phyloP scores from a whole-genome alignment of 2,797 vertebrate species.

The Coluber constrictor region DNA sequence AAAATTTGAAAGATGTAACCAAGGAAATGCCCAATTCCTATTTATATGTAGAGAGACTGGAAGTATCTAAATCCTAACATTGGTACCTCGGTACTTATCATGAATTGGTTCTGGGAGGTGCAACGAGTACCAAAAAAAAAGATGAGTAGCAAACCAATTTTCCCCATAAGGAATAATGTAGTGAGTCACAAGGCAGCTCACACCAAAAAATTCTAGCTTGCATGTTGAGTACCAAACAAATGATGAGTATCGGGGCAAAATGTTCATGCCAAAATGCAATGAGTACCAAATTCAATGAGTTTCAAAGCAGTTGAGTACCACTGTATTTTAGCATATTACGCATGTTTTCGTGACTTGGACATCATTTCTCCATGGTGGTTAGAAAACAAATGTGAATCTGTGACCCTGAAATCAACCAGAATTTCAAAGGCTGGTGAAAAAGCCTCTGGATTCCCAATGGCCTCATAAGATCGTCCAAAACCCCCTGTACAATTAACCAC shows the following conservation, averaged over 20 bases:
- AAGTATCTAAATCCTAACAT: background rate
- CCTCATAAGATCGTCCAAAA: background rate
- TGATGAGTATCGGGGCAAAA: background rate
- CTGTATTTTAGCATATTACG: background rate
- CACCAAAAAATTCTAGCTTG: background rate
- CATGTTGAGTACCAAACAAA: background rate
- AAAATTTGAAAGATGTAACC: background rate
- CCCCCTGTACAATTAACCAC: conserved; percentile 29
- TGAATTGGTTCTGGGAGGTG: background rate
- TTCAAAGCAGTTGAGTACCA: background rate
- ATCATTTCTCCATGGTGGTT: background rate
- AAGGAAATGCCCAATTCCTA: background rate
- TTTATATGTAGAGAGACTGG: background rate
- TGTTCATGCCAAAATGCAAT: background rate
- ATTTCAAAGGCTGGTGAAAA: conserved; percentile 11
- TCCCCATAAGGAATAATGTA: background rate
- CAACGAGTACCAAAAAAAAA: background rate
- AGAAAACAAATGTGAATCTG: background rate
- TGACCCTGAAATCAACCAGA: conserved; percentile 18
- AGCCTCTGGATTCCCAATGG: background rate
- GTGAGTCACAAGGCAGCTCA: background rate
- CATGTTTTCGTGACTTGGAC: too few relatives aligned
- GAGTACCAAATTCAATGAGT: background rate
- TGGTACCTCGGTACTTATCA: background rate
- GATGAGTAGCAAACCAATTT: background rate